These are phyloP conservation scores for Picathartes gymnocephalus DNA, from an alignment of 2,113 vertebrate genomes.

Conservation along the genomic window DNA sequence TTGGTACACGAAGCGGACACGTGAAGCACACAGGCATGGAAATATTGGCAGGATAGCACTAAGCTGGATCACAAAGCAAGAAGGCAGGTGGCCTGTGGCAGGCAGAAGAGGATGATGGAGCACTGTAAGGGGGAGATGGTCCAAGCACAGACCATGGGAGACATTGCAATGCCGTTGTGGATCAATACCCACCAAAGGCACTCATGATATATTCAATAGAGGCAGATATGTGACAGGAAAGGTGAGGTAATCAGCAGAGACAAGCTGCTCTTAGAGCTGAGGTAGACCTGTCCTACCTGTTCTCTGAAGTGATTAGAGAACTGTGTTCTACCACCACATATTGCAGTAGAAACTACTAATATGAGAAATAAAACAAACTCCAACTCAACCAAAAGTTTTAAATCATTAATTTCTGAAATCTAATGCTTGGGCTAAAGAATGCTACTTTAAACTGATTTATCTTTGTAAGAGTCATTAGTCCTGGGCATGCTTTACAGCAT, in stretches of 20 bases:
- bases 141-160: not conserved
- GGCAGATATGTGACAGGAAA: not conserved
- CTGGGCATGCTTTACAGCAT: not conserved
- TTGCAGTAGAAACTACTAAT: not conserved
- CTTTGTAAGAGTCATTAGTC: not conserved
- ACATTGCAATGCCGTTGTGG: not conserved
- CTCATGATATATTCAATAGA: not conserved
- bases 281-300: not conserved
- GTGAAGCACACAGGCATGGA: not conserved
- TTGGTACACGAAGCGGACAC: not conserved
- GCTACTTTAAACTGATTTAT: not conserved
- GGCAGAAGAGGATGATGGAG: not conserved
- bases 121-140: fast-evolving
- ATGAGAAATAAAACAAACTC: not conserved
- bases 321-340: not conserved
- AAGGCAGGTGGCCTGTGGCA: not conserved
- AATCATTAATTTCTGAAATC: not conserved
- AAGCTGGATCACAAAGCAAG: fast-evolving
- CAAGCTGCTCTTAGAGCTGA: not conserved
- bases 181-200: not conserved
- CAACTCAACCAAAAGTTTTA: not conserved
- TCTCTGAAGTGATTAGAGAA: not conserved
- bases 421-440: not conserved
- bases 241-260: not conserved
- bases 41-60: not conserved